phyloP scores from a whole-genome alignment of 2,113 vertebrate genomes.

The Lepidothrix coronata region DNA sequence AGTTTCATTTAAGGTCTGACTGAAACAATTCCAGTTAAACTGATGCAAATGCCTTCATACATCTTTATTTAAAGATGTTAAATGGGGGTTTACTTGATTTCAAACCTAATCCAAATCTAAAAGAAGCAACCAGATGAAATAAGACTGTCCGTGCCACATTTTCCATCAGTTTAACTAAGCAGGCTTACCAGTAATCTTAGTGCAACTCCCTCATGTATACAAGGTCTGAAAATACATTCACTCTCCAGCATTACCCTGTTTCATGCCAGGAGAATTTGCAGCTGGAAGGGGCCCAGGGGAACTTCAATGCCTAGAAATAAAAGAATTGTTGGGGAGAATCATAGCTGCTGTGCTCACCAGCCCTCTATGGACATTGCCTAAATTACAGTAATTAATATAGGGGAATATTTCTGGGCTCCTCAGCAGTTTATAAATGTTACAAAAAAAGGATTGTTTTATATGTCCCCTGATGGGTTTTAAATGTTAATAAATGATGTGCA shows the following conservation, averaged over 20 bases:
- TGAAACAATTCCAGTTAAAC: conserved; percentile 47
- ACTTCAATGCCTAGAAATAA: not conserved
- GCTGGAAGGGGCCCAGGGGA: conserved; percentile 25
- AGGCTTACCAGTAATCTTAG: conserved; percentile 21
- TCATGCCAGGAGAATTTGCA: conserved; percentile 22
- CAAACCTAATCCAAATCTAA: conserved; percentile 35
- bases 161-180: conserved; percentile 21
- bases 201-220: conserved; percentile 18
- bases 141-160: not conserved
- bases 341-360: not conserved
- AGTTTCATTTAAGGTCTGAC: conserved; percentile 17
- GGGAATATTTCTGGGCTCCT: conserved; percentile 18
- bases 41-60: conserved; percentile 1
- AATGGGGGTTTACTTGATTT: conserved; percentile 29
- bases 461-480: conserved; percentile 48
- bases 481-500: conserved; percentile 61
- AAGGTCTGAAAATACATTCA: conserved; percentile 33
- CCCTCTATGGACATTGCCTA: not conserved
- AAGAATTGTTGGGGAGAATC: not conserved
- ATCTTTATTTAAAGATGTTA: conserved; percentile 52
- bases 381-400: conserved; percentile 58
- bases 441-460: conserved; percentile 54
- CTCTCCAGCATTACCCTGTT: not conserved
- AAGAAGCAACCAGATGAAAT: conserved; percentile 7
- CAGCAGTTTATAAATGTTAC: conserved; percentile 63